A percentile compares a stretch with the other conserved stretches of the same genome.
These are phyloP conservation scores for Platorchestia sp. DNA, from an alignment of 1,140 invertebrate genomes.

Conservation along the genomic window DNA sequence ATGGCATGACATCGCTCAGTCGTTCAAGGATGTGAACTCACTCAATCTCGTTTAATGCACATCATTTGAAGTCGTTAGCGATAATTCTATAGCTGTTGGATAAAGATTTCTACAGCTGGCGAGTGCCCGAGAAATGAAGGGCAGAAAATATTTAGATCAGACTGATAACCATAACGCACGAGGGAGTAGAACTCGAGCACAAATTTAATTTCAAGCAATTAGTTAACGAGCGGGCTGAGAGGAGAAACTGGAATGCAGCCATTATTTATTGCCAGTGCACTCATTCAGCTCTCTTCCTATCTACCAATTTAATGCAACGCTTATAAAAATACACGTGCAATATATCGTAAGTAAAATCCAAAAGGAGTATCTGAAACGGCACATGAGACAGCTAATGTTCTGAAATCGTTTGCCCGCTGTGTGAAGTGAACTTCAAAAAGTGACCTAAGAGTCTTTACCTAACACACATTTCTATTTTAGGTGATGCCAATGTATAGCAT, in stretches of 20 bases:
- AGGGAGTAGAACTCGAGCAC: not conserved
- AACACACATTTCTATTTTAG: not conserved
- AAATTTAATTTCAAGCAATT: not conserved
- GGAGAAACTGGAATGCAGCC: not conserved
- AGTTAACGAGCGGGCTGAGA: not conserved
- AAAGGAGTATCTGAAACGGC: no score
- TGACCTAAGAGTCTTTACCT: not conserved
- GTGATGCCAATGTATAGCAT: not conserved
- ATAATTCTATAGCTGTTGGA: not conserved
- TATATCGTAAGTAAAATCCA: no score
- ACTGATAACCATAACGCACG: not conserved
- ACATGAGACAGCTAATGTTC: not conserved
- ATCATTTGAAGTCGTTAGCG: conserved; percentile 24
- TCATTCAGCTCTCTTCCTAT: not conserved
- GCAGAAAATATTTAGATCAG: not conserved
- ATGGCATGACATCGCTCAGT: conserved; percentile 26
- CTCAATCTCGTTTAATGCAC: conserved; percentile 17
- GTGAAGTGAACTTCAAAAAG: no score
- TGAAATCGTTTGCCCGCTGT: not conserved
- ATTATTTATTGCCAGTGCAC: not conserved
- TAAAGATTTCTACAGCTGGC: not conserved
- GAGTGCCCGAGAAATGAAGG: not conserved
- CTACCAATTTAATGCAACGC: not conserved
- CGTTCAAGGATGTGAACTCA: not conserved
- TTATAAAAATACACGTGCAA: no score